A percentile compares a stretch with the other conserved stretches of the same genome.
Evolutionary conservation across 1,140 invertebrate species (phyloP).

Genomic region (Penaeus japonicus): DNA sequence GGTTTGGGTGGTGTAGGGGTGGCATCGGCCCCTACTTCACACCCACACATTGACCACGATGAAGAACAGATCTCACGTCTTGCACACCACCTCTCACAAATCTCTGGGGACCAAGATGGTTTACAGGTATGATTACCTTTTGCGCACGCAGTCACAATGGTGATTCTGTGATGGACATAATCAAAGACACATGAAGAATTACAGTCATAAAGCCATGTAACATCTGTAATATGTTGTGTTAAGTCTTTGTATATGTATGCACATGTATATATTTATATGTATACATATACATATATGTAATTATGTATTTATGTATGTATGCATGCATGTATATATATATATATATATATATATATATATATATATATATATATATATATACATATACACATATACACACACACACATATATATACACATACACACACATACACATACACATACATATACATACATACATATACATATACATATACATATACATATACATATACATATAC

Average conservation of each 20-base stretch:
- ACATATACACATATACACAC: neutral
- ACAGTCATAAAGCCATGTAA: too few species aligned
- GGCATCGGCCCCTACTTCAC: slow-evolving; percentile 33
- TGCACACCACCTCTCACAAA: slow-evolving; percentile 51
- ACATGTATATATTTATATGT: neutral
- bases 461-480: neutral
- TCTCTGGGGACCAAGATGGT: slow-evolving; percentile 50
- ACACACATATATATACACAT: neutral
- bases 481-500: slow-evolving; percentile 1
- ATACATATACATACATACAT: neutral
- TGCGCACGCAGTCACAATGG: neutral
- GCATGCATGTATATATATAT: neutral
- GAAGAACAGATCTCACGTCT: slow-evolving; percentile 56
- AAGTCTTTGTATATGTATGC: too few species aligned
- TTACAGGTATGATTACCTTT: slow-evolving; percentile 27
- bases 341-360: neutral
- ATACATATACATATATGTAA: neutral
- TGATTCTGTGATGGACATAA: neutral
- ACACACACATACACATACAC: neutral
- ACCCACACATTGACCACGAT: slow-evolving; percentile 50
- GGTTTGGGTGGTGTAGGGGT: slow-evolving; percentile 33
- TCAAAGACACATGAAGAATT: too few species aligned
- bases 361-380: neutral
- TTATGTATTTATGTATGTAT: neutral
- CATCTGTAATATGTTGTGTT: too few species aligned